Conservation (phyloP, 1,140 invertebrate species). For the Drosophila baimaii region DNA sequence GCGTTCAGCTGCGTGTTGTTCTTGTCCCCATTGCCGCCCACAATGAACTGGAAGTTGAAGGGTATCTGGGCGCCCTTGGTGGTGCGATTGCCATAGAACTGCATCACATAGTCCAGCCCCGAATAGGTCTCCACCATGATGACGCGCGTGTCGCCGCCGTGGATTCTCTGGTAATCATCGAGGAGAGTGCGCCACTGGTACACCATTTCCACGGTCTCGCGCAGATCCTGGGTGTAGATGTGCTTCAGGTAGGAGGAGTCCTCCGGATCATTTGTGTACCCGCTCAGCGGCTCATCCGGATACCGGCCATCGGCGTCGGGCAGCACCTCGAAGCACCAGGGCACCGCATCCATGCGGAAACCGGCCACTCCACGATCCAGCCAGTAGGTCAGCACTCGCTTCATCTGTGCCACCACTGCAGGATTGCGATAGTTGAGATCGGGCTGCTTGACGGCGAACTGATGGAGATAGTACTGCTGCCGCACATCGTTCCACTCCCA, state of each 20-base stretch:
- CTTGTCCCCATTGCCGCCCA: conserved; percentile 79
- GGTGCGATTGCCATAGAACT: conserved; percentile 86
- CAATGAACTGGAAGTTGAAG: conserved; percentile 86
- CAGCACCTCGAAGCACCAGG: conserved; percentile 86
- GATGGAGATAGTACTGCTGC: conserved; percentile 88
- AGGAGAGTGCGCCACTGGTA: conserved; percentile 87
- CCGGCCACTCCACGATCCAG: conserved; percentile 90
- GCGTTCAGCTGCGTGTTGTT: conserved; percentile 84
- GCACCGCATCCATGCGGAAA: conserved; percentile 89
- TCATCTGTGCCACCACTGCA: conserved; percentile 88
- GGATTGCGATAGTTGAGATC: conserved; percentile 90
- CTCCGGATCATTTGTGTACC: conserved; percentile 81
- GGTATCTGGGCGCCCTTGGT: conserved; percentile 86
- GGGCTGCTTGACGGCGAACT: conserved; percentile 87
- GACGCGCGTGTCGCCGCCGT: conserved; percentile 86
- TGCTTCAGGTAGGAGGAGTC: conserved; percentile 87
- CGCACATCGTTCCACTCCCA: conserved; percentile 88
- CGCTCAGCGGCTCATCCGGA: conserved; percentile 86
- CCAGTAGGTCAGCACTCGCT: conserved; percentile 90
- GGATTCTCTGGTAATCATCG: conserved; percentile 85
- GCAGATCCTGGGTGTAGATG: conserved; percentile 87
- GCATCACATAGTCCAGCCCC: conserved; percentile 84
- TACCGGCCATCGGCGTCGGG: conserved; percentile 84
- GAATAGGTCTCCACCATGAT: conserved; percentile 90
- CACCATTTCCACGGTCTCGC: conserved; percentile 87